phyloP scores from a whole-genome alignment of 2,888 invertebrate genomes.

The Stratiomys singularior region DNA sequence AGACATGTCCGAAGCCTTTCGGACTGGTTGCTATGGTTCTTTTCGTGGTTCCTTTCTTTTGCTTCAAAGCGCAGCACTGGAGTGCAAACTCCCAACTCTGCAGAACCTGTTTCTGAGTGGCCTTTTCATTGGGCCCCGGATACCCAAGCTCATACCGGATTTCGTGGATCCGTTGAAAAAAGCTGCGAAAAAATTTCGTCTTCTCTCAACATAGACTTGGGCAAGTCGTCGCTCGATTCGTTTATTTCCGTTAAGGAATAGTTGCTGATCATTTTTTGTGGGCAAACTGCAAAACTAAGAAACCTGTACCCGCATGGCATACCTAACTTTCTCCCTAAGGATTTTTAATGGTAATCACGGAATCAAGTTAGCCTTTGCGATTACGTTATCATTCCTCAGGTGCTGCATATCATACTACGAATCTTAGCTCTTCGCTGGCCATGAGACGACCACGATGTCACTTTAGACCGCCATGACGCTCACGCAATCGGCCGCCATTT shows the following conservation, averaged over 20 bases:
- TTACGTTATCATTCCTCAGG: conserved; percentile 25
- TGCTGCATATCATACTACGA: background rate
- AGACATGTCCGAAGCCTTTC: background rate
- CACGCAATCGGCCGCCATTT: background rate
- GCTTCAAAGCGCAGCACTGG: background rate
- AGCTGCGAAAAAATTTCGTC: background rate
- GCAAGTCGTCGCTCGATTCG: background rate
- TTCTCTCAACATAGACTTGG: conserved; percentile 24
- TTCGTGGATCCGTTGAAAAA: conserved; percentile 14
- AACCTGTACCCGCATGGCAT: background rate
- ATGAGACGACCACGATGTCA: background rate
- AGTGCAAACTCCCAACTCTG: background rate
- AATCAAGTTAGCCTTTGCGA: background rate
- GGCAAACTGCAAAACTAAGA: background rate
- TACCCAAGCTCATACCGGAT: conserved; percentile 11
- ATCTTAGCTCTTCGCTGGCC: background rate
- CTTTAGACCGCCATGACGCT: conserved; percentile 34
- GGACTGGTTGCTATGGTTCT: background rate
- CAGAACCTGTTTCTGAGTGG: background rate
- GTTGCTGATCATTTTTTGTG: background rate
- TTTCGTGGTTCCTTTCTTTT: conserved; percentile 11
- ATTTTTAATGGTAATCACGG: conserved; percentile 20
- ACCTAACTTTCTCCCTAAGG: conserved; percentile 40
- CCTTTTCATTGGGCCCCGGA: background rate
- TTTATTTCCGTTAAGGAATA: conserved; percentile 33